These are phyloP conservation scores for Siniperca scherzeri DNA, from an alignment of 2,797 vertebrate genomes.

Conservation along the genomic window DNA sequence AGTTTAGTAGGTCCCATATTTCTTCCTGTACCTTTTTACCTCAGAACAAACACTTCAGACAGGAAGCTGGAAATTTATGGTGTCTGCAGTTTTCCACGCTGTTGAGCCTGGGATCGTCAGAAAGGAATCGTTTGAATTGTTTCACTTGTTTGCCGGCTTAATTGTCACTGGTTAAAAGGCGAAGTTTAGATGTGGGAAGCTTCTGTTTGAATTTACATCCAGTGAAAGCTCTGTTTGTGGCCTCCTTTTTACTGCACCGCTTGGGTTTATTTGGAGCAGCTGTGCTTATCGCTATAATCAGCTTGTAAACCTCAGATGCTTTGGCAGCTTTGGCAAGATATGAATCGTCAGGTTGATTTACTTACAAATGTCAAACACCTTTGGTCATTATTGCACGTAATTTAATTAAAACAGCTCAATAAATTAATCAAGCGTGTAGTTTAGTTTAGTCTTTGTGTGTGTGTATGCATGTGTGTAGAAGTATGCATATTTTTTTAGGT, in stretches of 20 bases:
- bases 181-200: constrained; percentile 20
- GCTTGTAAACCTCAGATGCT: constrained; percentile 52
- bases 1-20: constrained; percentile 26
- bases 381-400: constrained; percentile 21
- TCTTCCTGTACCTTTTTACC: constrained; percentile 13
- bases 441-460: not conserved
- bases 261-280: constrained; percentile 55
- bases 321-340: constrained; percentile 31
- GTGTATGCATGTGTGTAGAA: not conserved
- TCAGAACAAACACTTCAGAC: constrained; percentile 41
- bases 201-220: constrained; percentile 47
- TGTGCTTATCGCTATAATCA: constrained; percentile 60
- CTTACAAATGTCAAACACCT: constrained; percentile 34
- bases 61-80: constrained; percentile 40
- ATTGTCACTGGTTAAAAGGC: constrained; percentile 36
- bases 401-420: constrained; percentile 27
- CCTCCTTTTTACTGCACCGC: constrained; percentile 43
- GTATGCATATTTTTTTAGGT: not conserved
- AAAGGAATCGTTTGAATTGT: constrained; percentile 3
- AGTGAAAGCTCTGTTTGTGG: constrained; percentile 29
- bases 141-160: constrained; percentile 14
- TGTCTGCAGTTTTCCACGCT: constrained; percentile 47
- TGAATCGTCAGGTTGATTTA: constrained; percentile 48
- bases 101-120: not conserved
- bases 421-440: constrained; percentile 14